A percentile compares a stretch with the other conserved stretches of the same genome.
Conservation (phyloP, 1,140 invertebrate species). For the Zaprionus kolodkinae region DNA sequence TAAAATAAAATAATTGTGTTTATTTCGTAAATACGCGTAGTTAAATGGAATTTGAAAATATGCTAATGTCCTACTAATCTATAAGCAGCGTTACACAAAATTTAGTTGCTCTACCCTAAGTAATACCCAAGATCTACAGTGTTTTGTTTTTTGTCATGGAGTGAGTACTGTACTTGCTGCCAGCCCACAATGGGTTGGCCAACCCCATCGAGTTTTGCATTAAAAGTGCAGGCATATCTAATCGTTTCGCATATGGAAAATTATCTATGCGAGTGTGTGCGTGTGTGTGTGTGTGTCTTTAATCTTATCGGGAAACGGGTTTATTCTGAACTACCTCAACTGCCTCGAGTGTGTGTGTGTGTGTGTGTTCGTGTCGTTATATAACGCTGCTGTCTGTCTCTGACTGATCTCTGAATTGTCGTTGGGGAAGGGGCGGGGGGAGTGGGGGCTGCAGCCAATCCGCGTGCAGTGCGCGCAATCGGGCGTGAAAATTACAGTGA, state of each 20-base stretch:
- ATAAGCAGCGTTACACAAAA: not conserved
- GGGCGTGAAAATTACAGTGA: slow-evolving; percentile 58
- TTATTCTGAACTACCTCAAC: slow-evolving; percentile 2
- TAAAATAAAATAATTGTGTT: too few relatives aligned
- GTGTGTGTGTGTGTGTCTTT: not conserved
- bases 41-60: too few relatives aligned
- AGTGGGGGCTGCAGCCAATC: not conserved
- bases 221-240: slow-evolving; percentile 35
- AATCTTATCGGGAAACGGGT: slow-evolving; percentile 12
- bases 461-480: slow-evolving; percentile 53
- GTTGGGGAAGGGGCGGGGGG: not conserved
- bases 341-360: slow-evolving; percentile 11
- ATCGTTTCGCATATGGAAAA: slow-evolving; percentile 28
- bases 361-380: slow-evolving; percentile 1
- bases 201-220: slow-evolving; percentile 5
- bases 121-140: not conserved
- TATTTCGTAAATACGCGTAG: too few relatives aligned
- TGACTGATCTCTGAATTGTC: slow-evolving; percentile 23
- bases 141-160: not conserved
- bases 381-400: slow-evolving; percentile 12
- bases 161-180: not conserved
- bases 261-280: too few relatives aligned
- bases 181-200: not conserved
- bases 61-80: not conserved
- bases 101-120: not conserved